These are phyloP conservation scores for Rhegmatorhina hoffmannsi DNA, from an alignment of 2,113 vertebrate genomes.

Conservation along the genomic window DNA sequence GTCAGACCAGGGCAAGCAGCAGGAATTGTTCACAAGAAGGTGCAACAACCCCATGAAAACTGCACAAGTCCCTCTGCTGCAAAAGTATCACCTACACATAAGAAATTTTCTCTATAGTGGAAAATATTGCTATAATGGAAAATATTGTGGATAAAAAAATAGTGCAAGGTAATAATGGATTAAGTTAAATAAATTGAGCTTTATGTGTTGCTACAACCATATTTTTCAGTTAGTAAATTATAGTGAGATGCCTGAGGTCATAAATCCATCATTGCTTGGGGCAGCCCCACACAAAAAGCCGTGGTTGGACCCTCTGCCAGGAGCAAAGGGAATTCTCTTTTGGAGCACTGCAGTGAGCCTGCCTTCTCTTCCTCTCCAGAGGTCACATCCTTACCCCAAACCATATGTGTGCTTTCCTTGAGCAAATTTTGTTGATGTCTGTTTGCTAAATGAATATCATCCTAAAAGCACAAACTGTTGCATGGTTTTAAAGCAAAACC, in stretches of 20 bases:
- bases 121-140: neutral
- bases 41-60: neutral
- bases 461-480: slow-evolving; percentile 33
- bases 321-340: neutral
- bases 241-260: fast-evolving
- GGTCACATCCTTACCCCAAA: neutral
- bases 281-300: neutral
- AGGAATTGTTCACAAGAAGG: neutral
- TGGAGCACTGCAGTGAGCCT: fast-evolving
- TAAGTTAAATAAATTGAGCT: neutral
- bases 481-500: slow-evolving; percentile 9
- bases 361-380: neutral
- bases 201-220: neutral
- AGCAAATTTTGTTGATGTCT: slow-evolving; percentile 39
- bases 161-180: neutral
- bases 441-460: slow-evolving; percentile 8
- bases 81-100: fast-evolving
- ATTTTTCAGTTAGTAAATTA: neutral
- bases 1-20: neutral
- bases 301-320: neutral
- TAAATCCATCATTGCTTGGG: neutral
- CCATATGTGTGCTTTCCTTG: neutral
- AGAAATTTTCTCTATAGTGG: neutral
- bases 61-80: fast-evolving
- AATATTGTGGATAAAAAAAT: neutral